phyloP scores from a whole-genome alignment of 2,888 invertebrate genomes.

The Steinernema scapterisci region DNA sequence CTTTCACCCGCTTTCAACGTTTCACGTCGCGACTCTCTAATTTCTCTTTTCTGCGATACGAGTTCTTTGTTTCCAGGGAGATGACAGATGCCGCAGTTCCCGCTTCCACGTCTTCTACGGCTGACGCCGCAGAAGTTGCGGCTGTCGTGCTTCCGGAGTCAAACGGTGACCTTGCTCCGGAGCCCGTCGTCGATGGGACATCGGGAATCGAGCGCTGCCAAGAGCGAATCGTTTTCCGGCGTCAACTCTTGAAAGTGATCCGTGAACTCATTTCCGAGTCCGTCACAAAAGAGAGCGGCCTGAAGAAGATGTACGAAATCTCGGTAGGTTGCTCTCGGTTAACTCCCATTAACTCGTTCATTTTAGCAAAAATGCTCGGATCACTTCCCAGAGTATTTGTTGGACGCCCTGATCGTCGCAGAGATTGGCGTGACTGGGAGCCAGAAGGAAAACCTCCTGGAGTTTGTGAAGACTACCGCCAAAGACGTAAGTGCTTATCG shows the following conservation, averaged over 20 bases:
- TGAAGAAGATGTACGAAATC: not conserved
- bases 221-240: too few relatives aligned
- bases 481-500: not conserved
- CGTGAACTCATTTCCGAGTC: not conserved
- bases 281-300: not conserved
- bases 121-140: not conserved
- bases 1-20: not conserved
- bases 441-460: not conserved
- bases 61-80: too few relatives aligned
- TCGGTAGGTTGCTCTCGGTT: not conserved
- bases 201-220: not conserved
- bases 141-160: not conserved
- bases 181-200: not conserved
- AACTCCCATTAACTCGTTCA: not conserved
- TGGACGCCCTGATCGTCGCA: not conserved
- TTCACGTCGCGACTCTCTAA: not conserved
- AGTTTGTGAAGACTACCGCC: not conserved
- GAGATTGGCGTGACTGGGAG: not conserved
- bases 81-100: conserved; percentile 9
- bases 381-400: not conserved
- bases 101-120: not conserved
- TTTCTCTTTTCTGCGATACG: too few relatives aligned
- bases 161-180: conserved; percentile 3
- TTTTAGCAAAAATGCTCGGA: conserved; percentile 1
- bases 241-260: not conserved